Evolutionary conservation across 2,888 invertebrate species (phyloP).

Genomic region (Folsomia candida): DNA sequence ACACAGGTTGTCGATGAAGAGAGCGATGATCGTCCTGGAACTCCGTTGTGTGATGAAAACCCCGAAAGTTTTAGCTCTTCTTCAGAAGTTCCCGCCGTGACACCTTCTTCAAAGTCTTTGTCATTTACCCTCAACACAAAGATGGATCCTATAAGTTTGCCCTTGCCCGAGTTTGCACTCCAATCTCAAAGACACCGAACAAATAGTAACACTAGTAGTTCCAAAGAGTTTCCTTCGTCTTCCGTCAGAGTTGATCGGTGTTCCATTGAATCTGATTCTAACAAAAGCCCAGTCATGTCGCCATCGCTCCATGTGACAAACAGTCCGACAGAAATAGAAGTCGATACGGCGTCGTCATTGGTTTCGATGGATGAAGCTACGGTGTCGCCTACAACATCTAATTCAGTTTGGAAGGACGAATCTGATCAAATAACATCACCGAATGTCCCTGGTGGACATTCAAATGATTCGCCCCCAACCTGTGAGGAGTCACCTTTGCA

Average conservation of each 20-base stretch:
- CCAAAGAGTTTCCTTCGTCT: constrained; percentile 21
- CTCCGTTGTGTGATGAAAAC: constrained; percentile 77
- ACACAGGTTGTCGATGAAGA: constrained; percentile 54
- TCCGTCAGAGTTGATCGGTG: constrained; percentile 24
- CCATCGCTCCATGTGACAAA: constrained; percentile 9
- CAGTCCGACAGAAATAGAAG: constrained; percentile 12
- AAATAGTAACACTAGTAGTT: constrained; percentile 20
- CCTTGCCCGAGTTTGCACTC: constrained; percentile 83
- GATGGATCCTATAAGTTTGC: constrained; percentile 69
- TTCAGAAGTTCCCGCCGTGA: constrained; percentile 19
- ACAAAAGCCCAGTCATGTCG: constrained; percentile 40
- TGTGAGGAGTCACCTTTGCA: background rate
- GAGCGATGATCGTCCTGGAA: constrained; percentile 74
- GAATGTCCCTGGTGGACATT: background rate
- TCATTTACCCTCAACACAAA: constrained; percentile 23
- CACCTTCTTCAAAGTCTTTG: background rate
- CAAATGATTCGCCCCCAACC: background rate
- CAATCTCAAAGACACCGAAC: constrained; percentile 52
- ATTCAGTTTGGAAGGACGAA: constrained; percentile 13
- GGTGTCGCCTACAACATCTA: constrained; percentile 40
- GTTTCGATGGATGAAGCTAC: constrained; percentile 46
- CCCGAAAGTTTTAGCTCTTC: constrained; percentile 64
- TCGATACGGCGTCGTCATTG: constrained; percentile 40
- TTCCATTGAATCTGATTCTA: constrained; percentile 34
- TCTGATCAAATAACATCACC: background rate